Evolutionary conservation across 2,113 vertebrate species (phyloP), one percentile per base, ranked within the genome.

Genomic region (Syngnathus scovelli): DNA sequence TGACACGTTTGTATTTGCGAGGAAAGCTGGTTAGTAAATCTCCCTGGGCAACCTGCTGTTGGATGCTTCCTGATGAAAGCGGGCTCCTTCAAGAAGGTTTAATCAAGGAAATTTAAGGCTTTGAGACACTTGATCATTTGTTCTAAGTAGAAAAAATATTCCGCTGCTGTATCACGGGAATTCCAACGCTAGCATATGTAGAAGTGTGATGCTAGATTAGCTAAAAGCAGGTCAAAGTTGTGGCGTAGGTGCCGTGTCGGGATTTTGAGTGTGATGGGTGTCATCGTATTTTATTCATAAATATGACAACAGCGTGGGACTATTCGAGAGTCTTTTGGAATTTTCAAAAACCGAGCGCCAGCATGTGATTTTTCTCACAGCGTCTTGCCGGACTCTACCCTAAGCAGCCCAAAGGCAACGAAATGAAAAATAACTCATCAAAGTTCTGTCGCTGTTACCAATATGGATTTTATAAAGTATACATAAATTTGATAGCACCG

Each of bases 31-130:
- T 76, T 65, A 66, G 46, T 48, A 18, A 68, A 66, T 68, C 62
- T 79, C 66, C 21, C 48, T 44, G 33, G 72, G 65, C 51, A 5
- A 66, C 49, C 59, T 73, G 27, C 60, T 69, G 60, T 48, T 61
- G 46, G 8, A 64, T 56, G 13, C 60, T 66, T 66, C 58, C 21
- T 16, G 37, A 69, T 59, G 58, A 43, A 67, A 56, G 43, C 74
- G 63, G 61, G 63, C 23, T 66, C 41, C 64, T 44, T 63, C 10
- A 49, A 74, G 58, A 68, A 66, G 59, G 7, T 23, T 41, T 67
- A 27, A 59, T 64, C 41, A 46, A 58, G 27, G 48, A 67, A 75
- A 66, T 64, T 16, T 5, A 43, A 66, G 19, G 6, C 21, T 71
- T 63, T 38, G 19, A 6, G 49, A 3, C 59, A 48, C 7, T 59